Evolutionary conservation across 2,113 vertebrate species (phyloP), one percentile per base, ranked within the genome.

Genomic region (Ageneiosus marmoratus): DNA sequence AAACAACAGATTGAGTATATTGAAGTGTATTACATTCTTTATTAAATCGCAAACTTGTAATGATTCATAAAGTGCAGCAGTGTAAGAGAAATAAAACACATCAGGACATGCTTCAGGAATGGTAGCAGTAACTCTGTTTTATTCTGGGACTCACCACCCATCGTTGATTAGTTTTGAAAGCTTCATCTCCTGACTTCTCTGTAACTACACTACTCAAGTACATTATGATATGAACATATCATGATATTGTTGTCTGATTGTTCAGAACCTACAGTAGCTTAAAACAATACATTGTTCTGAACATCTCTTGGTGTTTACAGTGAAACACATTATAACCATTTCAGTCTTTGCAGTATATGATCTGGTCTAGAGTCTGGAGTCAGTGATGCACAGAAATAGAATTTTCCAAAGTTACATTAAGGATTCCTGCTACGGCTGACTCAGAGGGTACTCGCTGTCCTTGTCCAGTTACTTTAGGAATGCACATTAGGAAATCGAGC

Each of bases 391-490:
- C 20, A 24, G 70, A 41, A 75, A 63, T 82, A 82, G 44, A 82
- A 81, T 81, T 85, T 85, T 85, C 78, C 70, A 65, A 41, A 76
- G 60, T 81, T 56, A 48, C 27, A 67, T 76, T 80, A 73, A 65
- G 56, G 53, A 44, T 53, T 37, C n/a, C 62, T 84, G 77, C 83
- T 80, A 81, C 41, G 67, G 32, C 37, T 85, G 74, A 82, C 63
- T 82, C 84, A 79, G 53, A 75, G 72, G 73, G 48, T 65, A 70
- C 58, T 79, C 76, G 16, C 67, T 44, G 65, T 73, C 77, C 77
- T 76, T 29, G 46, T 80, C 69, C 51, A 56, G 81, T 70, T 86
- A 83, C 80, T 83, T 86, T 56, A 60, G 85, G 56, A 83, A 60
- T 34, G 63, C 44, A 60, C 58, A 73, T 62, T 77, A 51, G 85